Percentiles rank a stretch among this genome's conserved stretches.
Conservation (phyloP, 2,797 vertebrate genomes). For the Karalla daura region DNA sequence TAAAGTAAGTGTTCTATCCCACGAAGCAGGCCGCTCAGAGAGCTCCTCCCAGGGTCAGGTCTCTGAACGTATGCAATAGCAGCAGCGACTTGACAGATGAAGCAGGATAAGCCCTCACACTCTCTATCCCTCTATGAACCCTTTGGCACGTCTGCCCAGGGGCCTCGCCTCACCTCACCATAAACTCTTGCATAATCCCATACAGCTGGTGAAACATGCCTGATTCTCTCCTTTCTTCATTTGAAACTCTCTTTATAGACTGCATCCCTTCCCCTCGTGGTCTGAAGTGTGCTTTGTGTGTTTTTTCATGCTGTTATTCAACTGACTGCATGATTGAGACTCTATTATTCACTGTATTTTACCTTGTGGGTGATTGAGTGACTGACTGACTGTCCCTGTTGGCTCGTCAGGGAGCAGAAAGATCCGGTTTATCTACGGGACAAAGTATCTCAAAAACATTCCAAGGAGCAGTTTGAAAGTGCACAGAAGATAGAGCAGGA, state of each 20-base stretch:
- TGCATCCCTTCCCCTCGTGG: not conserved
- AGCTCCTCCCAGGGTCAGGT: not conserved
- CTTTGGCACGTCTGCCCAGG: constrained; percentile 29
- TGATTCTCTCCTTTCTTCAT: constrained; percentile 2
- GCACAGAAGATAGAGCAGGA: constrained; percentile 97
- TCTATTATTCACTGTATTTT: too few species aligned
- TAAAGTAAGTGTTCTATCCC: constrained; percentile 89
- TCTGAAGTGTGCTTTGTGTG: not conserved
- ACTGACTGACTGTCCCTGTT: not conserved
- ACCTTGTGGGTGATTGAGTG: not conserved
- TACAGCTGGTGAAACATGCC: constrained; percentile 55
- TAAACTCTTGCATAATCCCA: constrained; percentile 49
- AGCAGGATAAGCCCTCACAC: constrained; percentile 50
- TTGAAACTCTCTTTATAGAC: constrained; percentile 17
- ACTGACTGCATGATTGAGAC: too few species aligned
- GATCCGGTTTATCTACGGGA: constrained; percentile 95
- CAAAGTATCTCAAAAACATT: constrained; percentile 99
- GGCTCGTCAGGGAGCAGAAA: constrained; percentile 90
- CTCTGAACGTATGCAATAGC: too few species aligned
- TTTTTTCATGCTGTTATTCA: not conserved
- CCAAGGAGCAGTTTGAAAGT: constrained; percentile 98
- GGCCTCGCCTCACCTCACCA: constrained; percentile 22
- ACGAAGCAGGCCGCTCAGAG: not conserved
- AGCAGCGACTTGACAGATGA: constrained; percentile 22
- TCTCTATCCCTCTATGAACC: constrained; percentile 32